These are phyloP conservation scores for Drosophila murphyi DNA, from an alignment of 1,140 invertebrate species.

Conservation along the genomic window DNA sequence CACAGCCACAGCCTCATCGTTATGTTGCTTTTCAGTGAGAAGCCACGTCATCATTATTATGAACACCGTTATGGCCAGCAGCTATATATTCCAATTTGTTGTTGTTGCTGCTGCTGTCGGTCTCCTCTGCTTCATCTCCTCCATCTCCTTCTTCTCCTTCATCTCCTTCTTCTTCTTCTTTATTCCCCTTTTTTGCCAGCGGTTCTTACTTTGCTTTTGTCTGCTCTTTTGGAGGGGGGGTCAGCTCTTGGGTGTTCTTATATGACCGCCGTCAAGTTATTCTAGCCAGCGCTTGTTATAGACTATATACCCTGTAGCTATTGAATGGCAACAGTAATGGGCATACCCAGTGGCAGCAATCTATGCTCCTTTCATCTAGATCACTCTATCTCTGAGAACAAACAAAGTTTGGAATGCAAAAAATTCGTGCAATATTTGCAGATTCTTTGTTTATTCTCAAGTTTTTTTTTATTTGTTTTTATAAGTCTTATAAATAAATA, in stretches of 20 bases:
- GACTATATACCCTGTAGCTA: constrained; percentile 20
- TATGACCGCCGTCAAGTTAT: constrained; percentile 73
- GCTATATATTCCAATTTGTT: constrained; percentile 83
- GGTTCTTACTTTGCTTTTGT: constrained; percentile 78
- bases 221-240: constrained; percentile 33
- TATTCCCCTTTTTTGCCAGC: constrained; percentile 65
- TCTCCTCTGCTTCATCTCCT: background rate
- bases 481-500: no score
- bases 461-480: no score
- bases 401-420: no score
- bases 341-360: background rate
- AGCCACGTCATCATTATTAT: constrained; percentile 82
- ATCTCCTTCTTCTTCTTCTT: constrained; percentile 39
- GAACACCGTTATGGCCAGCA: constrained; percentile 77
- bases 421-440: no score
- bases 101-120: constrained; percentile 59
- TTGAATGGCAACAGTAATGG: background rate
- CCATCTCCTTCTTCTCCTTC: background rate
- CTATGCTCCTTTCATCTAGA: no score
- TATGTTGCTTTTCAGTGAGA: constrained; percentile 76
- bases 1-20: constrained; percentile 45
- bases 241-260: constrained; percentile 74
- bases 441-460: no score
- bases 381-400: no score
- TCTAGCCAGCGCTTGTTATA: constrained; percentile 32